Evolutionary conservation across 2,888 invertebrate genomes (phyloP).

Genomic region (Pammene fasciana): DNA sequence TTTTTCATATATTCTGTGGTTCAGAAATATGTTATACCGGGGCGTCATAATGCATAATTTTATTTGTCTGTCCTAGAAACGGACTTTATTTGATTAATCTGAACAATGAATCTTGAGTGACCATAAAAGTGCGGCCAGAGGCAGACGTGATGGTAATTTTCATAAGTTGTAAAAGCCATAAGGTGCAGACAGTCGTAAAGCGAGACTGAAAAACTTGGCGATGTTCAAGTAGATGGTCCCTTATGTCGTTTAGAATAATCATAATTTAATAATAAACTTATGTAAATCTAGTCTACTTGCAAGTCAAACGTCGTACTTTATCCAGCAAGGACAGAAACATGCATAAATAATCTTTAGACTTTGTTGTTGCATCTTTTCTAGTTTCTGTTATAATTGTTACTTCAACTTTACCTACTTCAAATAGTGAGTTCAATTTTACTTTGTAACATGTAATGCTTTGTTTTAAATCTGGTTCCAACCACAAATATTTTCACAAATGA

Average conservation of each 20-base stretch:
- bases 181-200: slow-evolving; percentile 40
- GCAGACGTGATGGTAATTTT: slow-evolving; percentile 36
- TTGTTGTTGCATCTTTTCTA: background rate
- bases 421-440: background rate
- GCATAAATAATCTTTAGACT: slow-evolving; percentile 13
- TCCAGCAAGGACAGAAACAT: slow-evolving; percentile 14
- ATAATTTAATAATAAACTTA: slow-evolving; percentile 26
- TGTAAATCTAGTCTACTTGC: slow-evolving; percentile 5
- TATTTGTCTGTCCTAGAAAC: slow-evolving; percentile 41
- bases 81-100: slow-evolving; percentile 40
- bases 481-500: background rate
- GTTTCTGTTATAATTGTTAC: too few relatives aligned
- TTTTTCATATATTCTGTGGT: slow-evolving; percentile 37
- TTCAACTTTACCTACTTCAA: too few relatives aligned
- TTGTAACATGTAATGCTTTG: too few relatives aligned
- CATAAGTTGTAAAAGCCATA: slow-evolving; percentile 36
- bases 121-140: slow-evolving; percentile 34
- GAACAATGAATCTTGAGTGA: slow-evolving; percentile 36
- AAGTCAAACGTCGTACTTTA: slow-evolving; percentile 15
- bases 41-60: slow-evolving; percentile 38
- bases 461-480: too few relatives aligned
- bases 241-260: slow-evolving; percentile 23
- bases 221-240: slow-evolving; percentile 13
- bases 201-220: slow-evolving; percentile 30
- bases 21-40: slow-evolving; percentile 26